Evolutionary conservation across 2,888 invertebrate genomes (phyloP).

Genomic region (Muschampia plurimacula): DNA sequence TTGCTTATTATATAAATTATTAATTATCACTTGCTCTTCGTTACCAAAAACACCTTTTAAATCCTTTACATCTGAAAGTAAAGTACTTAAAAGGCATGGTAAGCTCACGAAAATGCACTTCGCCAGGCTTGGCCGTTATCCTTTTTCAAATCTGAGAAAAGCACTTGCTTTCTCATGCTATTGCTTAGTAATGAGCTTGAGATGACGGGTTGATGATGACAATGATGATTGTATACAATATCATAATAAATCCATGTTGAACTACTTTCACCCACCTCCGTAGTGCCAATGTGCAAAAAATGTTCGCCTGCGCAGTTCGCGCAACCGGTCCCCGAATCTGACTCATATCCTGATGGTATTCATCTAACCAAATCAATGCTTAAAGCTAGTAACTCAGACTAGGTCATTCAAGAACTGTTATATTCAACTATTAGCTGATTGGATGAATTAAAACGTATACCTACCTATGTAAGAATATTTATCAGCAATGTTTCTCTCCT

Average conservation of each 20-base stretch:
- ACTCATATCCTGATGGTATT: slow-evolving; percentile 63
- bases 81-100: too few species aligned
- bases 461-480: too few species aligned
- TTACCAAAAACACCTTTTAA: too few species aligned
- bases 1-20: too few species aligned
- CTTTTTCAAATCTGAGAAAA: too few species aligned
- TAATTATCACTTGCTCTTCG: too few species aligned
- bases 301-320: slow-evolving; percentile 54
- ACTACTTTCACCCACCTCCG: slow-evolving; percentile 59
- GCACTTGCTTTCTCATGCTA: too few species aligned
- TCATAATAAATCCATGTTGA: slow-evolving; percentile 48
- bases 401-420: slow-evolving; percentile 20
- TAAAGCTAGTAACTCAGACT: slow-evolving; percentile 29
- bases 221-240: neutral
- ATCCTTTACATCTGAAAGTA: too few species aligned
- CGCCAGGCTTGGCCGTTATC: too few species aligned
- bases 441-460: slow-evolving; percentile 18
- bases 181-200: neutral
- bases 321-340: slow-evolving; percentile 71
- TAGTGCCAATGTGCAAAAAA: slow-evolving; percentile 52
- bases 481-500: neutral
- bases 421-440: slow-evolving; percentile 14
- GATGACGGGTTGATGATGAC: neutral
- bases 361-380: slow-evolving; percentile 37
- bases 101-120: too few species aligned